Base-by-base conservation (phyloP, 2,888 invertebrate species). In the Cyclophora punctaria region DNA sequence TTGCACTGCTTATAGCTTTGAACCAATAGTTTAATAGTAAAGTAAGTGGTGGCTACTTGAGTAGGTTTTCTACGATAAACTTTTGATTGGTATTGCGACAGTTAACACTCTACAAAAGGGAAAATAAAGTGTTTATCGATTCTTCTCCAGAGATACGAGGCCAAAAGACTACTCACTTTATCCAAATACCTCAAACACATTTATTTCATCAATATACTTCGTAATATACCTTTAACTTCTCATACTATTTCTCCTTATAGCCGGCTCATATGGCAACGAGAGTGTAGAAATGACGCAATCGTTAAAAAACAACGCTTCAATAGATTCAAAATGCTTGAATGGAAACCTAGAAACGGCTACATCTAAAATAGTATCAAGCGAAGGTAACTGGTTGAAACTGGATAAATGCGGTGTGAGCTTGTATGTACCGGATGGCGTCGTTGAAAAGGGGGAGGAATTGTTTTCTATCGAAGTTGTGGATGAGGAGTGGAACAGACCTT, bases 401-500 rank as follows among this genome's bases (percentile, higher is more conserved):
- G 92, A 93, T 50, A 93, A 93, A 69, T 93, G 94, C 59, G 95
- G 95, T 44, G 94, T 97, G 46, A 92, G 94, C 71, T 87, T 98
- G 63, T 94, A 94, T 35, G 91, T 98, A 48, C 97, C 98, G 46
- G 96, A 98, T 77, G 95, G 95, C 58, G 94, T 97, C 0, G 90
- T 98, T n/a, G 93, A 93, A 33, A 93, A 94, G 66, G 93, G 93
- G 6, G 91, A 93, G 52, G 95, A 95, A 74, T 93, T 97, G 72
- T 91, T 98, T 54, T 96, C 96, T 63, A 85, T 98, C 57, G 96
- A 96, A 58, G 94, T 98, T 51, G 92, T 96, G 48, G 94, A 96
- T 71, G 97, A 98, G 72, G 96, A 97, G 74, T 94, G 95, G 82
- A 96, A 96, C 77, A 91, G 95, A 68, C 97, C 98, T 42, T 91